Base-by-base conservation (phyloP, 2,888 invertebrate genomes). In the Coenonympha glycerion region DNA sequence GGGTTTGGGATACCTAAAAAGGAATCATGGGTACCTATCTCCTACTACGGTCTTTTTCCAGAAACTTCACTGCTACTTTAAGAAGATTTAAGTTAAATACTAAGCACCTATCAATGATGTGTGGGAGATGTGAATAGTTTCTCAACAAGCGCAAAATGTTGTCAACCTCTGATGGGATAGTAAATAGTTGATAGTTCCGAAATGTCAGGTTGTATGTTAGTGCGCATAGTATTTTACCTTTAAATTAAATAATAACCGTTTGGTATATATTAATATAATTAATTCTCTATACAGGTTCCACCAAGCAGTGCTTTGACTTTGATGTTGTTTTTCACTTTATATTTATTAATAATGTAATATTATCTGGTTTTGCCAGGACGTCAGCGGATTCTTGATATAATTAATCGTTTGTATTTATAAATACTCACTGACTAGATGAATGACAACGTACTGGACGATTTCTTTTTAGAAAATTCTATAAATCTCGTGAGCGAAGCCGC, bases 231-330 rank as follows among this genome's bases (percentile, higher is more conserved):
- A n/a, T n/a, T n/a, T n/a, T n/a, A n/a, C n/a, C n/a, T 44, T 44
- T 45, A 34, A 45, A 45, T 44, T 45, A 34, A 45, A 45, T 45
- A 45, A 34, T 16, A 45, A 45, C 31, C 31, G 16, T 24, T 24
- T 45, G 24, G 24, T 24, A 45, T 34, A n/a, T n/a, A n/a, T n/a
- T n/a, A 15, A 24, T n/a, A n/a, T n/a, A 34, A 45, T 34, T 34
- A 11, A 45, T 44, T 42, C 31, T 31, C 15, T 3, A 42, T 21
- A 42, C 42, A 21, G 30, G 42, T 42, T 13, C 21, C 16, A 31
- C 21, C 19, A 8, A 42, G 13, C 39, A 39, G 30, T 42, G 30
- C 13, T 42, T 8, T 21, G 31, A 33, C 11, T 40, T 39, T 22
- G 37, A n/a, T 39, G 40, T 30, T 42, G 30, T 18, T 16, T 41